These are phyloP conservation scores for Diorhabda sublineata DNA, from an alignment of 1,140 invertebrate genomes.

Conservation along the genomic window DNA sequence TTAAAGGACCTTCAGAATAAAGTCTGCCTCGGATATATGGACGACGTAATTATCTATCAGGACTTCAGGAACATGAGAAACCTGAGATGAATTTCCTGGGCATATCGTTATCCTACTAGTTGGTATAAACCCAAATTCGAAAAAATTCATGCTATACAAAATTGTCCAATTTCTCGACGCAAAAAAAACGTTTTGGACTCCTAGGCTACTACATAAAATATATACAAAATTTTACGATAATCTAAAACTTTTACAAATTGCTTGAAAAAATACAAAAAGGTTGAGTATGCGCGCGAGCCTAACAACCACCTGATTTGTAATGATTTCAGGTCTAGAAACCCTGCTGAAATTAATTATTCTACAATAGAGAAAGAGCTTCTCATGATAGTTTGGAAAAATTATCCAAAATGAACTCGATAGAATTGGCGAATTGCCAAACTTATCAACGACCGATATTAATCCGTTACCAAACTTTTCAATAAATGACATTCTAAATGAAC, in stretches of 20 bases:
- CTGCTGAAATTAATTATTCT: constrained; percentile 30
- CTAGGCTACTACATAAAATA: constrained; percentile 32
- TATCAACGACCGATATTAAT: constrained; percentile 18
- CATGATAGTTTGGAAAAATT: constrained; percentile 15
- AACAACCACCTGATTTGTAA: neutral
- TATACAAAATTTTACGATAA: constrained; percentile 33
- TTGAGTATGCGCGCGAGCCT: constrained; percentile 13
- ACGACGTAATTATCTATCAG: constrained; percentile 37
- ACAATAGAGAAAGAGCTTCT: constrained; percentile 42
- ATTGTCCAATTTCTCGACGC: constrained; percentile 39
- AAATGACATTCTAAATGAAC: too few relatives aligned
- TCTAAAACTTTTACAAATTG: constrained; percentile 34
- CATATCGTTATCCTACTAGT: constrained; percentile 26
- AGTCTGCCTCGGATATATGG: constrained; percentile 40
- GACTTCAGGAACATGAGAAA: constrained; percentile 25
- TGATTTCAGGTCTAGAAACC: neutral
- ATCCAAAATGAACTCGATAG: constrained; percentile 15
- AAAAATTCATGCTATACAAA: neutral
- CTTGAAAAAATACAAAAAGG: constrained; percentile 13
- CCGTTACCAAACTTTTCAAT: neutral
- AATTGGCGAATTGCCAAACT: neutral
- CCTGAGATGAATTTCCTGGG: constrained; percentile 34
- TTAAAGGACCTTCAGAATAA: constrained; percentile 28
- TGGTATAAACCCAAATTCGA: constrained; percentile 35
- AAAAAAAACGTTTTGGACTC: constrained; percentile 27